Evolutionary conservation across 2,888 invertebrate genomes (phyloP), one percentile per base, ranked within the genome.

Genomic region (Tanypteryx hageni): DNA sequence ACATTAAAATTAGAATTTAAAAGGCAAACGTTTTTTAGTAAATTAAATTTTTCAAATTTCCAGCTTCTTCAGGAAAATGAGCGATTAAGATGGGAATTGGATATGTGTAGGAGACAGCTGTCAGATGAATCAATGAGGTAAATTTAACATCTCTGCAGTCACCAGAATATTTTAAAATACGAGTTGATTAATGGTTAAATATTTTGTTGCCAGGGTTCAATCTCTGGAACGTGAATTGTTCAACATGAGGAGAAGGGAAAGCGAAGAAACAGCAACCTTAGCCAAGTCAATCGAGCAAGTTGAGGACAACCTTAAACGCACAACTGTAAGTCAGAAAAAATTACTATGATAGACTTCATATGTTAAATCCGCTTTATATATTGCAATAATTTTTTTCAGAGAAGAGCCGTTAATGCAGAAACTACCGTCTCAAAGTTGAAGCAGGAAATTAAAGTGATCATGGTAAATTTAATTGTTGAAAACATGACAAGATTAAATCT

Each of bases 381-480:
- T 7, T 61, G 61, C 61, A 3, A 18, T 61, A 61, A 13, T 61
- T 61, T 13, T 27, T 96, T 96, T 56, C 95, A 97, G 97, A 96
- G 95, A 94, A 95, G 96, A 94, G 96, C 96, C 0, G 95, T 95
- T 14, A 96, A 96, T 93, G 96, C 96, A 3, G 97, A 97, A 94
- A 96, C 95, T 93, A 96, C 96, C 82, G 96, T 97, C 92, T 95
- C 95, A 7, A 96, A 96, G 94, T 95, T 98, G 93, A 97, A 96
- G 94, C 96, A 96, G 94, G 97, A 98, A 95, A 96, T 97, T 82
- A 97, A 97, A 94, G 95, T 96, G 94, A 95, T 98, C 94, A 97
- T 96, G 96, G 98, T 97, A 94, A 94, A 95, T 94, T 57, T 22
- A n/a, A 44, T 76, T 18, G 18, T 11, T 92, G 56, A 11, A 22